phyloP scores from a whole-genome alignment of 2,888 invertebrate genomes.

The Kuschelorhynchus macadamiae region DNA sequence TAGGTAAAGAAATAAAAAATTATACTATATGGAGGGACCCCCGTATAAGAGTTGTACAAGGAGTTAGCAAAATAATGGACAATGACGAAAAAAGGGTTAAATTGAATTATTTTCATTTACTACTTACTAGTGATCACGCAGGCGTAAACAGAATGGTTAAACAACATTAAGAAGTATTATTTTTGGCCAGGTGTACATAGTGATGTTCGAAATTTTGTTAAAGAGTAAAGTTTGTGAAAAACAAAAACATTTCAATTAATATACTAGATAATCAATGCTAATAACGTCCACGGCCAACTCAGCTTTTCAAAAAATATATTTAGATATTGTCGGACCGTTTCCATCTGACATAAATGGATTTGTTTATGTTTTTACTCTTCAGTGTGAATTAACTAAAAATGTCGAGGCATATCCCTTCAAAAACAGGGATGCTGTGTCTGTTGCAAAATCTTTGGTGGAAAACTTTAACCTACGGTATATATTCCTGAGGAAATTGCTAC shows the following conservation, averaged over 20 bases:
- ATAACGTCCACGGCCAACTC: constrained; percentile 47
- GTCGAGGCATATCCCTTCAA: constrained; percentile 12
- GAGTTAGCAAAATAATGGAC: not conserved
- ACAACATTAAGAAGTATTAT: constrained; percentile 48
- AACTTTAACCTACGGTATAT: constrained; percentile 8
- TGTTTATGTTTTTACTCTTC: constrained; percentile 9
- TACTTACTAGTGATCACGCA: constrained; percentile 26
- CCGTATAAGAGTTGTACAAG: not conserved
- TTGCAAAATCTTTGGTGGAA: constrained; percentile 13
- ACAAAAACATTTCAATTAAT: not conserved
- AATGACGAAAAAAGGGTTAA: constrained; percentile 43
- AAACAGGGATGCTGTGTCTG: not conserved
- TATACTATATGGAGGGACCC: not conserved
- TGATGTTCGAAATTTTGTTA: constrained; percentile 46
- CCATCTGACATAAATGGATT: not conserved
- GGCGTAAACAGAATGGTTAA: constrained; percentile 42
- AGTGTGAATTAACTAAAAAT: constrained; percentile 18
- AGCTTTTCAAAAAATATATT: constrained; percentile 48
- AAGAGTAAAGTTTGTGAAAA: constrained; percentile 19
- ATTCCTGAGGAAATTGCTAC: not conserved
- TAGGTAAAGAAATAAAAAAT: not conserved
- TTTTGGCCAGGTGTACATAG: constrained; percentile 40
- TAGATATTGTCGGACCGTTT: constrained; percentile 20
- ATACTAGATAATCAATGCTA: constrained; percentile 22
- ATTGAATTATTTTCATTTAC: constrained; percentile 25